Evolutionary conservation across 2,113 vertebrate genomes (phyloP), one percentile per base, ranked within the genome.

Genomic region (Thunnus maccoyii): DNA sequence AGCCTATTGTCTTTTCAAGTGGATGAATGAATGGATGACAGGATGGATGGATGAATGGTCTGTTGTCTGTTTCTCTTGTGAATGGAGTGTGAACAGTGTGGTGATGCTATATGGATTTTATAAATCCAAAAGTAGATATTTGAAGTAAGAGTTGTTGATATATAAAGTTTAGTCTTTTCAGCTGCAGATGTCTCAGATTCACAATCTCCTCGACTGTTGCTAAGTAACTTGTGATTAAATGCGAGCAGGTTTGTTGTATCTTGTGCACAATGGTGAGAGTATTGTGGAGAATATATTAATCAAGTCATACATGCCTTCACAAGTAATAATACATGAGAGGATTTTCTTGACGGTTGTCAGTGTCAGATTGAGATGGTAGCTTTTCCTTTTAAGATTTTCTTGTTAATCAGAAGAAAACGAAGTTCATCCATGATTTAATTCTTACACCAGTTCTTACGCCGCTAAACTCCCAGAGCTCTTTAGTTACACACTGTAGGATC

Each of bases 1-100:
- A 76, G 80, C 57, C 88, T 79, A 88, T 94, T 92, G 92, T 93
- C 27, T 86, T 10, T 51, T 62, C 3, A 11, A 77, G 73, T 30
- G 62, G 51, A 84, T 46, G 62, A 70, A 63, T 83, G 80, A 80
- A 86, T 72, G 82, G 58, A 73, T 57, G 78, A 86, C 55, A 80
- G 54, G 62, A 72, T 25, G 56, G 82, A 72, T 89, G 54, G 63
- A 68, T 56, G 76, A 80, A 27, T 10, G 16, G 69, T 55, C 67
- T 87, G 80, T 89, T 86, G 5, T 54, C 48, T 20, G 64, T 18
- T 77, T 16, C 27, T 73, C 18, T 72, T 20, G 16, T 17, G 64
- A 27, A 65, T 54, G n/a, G 58, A 82, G 52, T 41, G 36, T 41
- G 36, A 41, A 41, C 36, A 20, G 14, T 8, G 41, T 69, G 36